phyloP scores from a whole-genome alignment of 2,797 vertebrate species.

The Sebastes aleutianus region DNA sequence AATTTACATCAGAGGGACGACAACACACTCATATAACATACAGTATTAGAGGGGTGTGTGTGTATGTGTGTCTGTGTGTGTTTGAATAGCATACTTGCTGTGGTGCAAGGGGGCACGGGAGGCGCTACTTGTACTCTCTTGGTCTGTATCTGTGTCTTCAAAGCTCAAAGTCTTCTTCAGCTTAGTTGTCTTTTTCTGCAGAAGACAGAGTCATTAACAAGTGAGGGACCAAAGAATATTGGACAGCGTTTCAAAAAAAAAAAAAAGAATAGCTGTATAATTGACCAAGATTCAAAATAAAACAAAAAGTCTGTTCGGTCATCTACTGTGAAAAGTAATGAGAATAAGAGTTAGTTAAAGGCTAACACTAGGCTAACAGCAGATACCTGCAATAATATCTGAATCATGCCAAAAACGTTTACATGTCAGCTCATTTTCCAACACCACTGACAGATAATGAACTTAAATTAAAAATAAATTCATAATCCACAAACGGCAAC shows the following conservation, averaged over 20 bases:
- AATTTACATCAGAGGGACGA: neutral
- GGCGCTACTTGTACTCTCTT: conserved; percentile 84
- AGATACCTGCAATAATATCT: neutral
- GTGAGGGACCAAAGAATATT: neutral
- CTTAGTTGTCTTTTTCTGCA: conserved; percentile 91
- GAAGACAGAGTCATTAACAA: neutral
- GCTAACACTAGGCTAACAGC: neutral
- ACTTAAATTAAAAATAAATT: neutral
- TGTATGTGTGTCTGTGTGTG: neutral
- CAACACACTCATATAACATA: neutral
- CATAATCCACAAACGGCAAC: neutral
- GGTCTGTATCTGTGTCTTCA: conserved; percentile 90
- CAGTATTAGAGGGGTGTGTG: neutral
- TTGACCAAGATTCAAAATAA: too few relatives aligned
- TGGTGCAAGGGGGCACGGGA: conserved; percentile 83
- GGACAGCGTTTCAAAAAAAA: too few relatives aligned
- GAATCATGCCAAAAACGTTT: accelerated
- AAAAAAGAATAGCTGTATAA: neutral
- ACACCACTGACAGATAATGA: neutral
- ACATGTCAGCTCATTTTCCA: neutral
- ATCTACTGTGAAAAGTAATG: neutral
- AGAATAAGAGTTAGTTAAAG: neutral
- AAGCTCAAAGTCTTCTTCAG: conserved; percentile 89
- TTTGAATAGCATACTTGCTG: conserved; percentile 78
- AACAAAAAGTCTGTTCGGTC: neutral